These are phyloP conservation scores for Rhinoptilus africanus DNA, from an alignment of 2,113 vertebrate species.

Conservation along the genomic window DNA sequence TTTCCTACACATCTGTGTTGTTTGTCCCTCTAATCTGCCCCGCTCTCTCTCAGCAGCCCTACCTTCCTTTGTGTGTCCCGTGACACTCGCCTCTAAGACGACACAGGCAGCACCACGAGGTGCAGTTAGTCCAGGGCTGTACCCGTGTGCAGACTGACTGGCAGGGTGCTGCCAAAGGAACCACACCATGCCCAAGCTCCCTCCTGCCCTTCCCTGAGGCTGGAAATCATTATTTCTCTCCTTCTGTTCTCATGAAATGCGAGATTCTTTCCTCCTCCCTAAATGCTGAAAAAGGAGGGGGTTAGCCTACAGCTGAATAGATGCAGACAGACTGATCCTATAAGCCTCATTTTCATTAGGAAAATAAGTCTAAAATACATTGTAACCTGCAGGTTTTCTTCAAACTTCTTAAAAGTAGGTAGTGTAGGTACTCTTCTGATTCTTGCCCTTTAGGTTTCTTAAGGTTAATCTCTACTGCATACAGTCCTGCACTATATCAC, in stretches of 20 bases:
- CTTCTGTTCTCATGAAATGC: background rate
- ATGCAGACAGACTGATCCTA: background rate
- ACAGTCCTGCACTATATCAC: background rate
- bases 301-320: background rate
- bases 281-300: background rate
- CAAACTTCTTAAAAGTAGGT: background rate
- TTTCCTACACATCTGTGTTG: background rate
- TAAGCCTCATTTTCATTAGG: background rate
- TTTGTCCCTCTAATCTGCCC: background rate
- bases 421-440: background rate
- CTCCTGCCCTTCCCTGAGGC: background rate
- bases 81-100: background rate
- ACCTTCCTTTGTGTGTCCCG: background rate
- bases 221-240: background rate
- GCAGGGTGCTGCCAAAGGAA: background rate
- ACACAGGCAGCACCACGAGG: accelerated
- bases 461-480: background rate
- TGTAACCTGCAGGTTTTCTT: background rate
- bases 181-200: background rate
- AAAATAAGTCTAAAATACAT: background rate
- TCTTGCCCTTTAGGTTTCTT: background rate
- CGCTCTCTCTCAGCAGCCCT: background rate
- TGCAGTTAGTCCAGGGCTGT: background rate
- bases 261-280: background rate
- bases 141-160: accelerated